Conservation (phyloP, 2,113 vertebrate genomes). For the Salvelinus alpinus region DNA sequence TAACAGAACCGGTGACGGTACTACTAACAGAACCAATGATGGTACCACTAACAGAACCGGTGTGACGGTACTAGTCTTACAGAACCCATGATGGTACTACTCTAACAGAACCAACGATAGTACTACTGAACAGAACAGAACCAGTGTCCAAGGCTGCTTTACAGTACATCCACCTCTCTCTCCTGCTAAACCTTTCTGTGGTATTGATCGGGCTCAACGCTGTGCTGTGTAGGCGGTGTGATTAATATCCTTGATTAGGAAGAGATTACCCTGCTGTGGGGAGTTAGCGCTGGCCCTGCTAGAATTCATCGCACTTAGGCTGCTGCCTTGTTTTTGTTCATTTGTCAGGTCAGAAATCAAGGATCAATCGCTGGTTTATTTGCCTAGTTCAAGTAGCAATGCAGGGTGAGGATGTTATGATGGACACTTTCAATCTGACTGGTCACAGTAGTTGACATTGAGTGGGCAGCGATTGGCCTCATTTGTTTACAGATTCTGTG, state of each 20-base stretch:
- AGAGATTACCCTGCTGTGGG: constrained; percentile 42
- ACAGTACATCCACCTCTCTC: neutral
- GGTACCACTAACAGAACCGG: neutral
- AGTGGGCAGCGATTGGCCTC: constrained; percentile 2
- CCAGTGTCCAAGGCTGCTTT: neutral
- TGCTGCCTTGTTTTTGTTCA: constrained; percentile 53
- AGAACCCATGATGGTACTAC: no score
- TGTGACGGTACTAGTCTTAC: no score
- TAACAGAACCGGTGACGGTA: no score
- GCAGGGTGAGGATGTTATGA: constrained; percentile 43
- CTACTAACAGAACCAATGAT: no score
- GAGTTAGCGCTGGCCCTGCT: constrained; percentile 17
- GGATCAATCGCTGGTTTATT: constrained; percentile 59
- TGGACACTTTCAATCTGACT: constrained; percentile 7
- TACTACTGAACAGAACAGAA: neutral
- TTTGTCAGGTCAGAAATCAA: constrained; percentile 40
- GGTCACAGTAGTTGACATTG: constrained; percentile 7
- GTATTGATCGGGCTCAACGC: constrained; percentile 47
- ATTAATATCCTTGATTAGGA: constrained; percentile 67
- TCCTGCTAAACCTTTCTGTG: constrained; percentile 26
- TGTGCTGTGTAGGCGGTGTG: constrained; percentile 46
- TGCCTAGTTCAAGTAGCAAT: constrained; percentile 35
- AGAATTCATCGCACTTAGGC: constrained; percentile 33
- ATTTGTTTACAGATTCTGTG: neutral
- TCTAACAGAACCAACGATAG: neutral